These are phyloP conservation scores for Andrena trimmerana DNA, from an alignment of 2,888 invertebrate species.

Conservation along the genomic window DNA sequence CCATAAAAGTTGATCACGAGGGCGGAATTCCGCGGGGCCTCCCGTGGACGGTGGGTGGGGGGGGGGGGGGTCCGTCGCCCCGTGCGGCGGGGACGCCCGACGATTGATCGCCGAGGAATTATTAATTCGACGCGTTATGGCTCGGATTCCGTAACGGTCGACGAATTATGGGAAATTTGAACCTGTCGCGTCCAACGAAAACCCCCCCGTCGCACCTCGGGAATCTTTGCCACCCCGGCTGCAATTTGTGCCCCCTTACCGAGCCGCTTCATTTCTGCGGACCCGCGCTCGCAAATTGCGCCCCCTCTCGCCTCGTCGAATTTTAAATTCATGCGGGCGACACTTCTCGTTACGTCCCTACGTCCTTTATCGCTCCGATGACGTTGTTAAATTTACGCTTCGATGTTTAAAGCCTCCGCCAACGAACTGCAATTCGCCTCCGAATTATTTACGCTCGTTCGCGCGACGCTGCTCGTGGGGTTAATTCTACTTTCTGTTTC, in stretches of 20 bases:
- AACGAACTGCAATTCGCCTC: too few relatives aligned
- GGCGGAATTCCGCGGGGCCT: slow-evolving; percentile 23
- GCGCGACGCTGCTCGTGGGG: too few relatives aligned
- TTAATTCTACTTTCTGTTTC: too few relatives aligned
- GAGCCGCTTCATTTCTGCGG: background rate
- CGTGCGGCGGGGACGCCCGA: background rate
- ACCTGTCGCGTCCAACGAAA: background rate
- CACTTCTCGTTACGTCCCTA: slow-evolving; percentile 2
- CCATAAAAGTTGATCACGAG: slow-evolving; percentile 37
- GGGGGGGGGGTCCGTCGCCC: background rate
- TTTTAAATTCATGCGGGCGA: slow-evolving; percentile 35
- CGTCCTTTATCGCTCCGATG: slow-evolving; percentile 6
- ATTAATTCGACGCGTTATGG: slow-evolving; percentile 19
- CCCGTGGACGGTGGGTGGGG: background rate
- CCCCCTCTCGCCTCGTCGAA: background rate
- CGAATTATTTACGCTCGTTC: too few relatives aligned
- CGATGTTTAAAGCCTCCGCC: too few relatives aligned
- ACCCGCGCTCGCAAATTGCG: slow-evolving; percentile 43
- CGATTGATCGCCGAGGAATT: slow-evolving; percentile 22
- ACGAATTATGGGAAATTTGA: slow-evolving; percentile 12
- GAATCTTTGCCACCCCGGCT: background rate
- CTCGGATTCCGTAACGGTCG: background rate
- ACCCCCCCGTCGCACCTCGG: background rate
- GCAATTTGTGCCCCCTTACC: background rate
- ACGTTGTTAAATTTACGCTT: background rate